Evolutionary conservation across 2,888 invertebrate species (phyloP).

Genomic region (Drosophila differens): DNA sequence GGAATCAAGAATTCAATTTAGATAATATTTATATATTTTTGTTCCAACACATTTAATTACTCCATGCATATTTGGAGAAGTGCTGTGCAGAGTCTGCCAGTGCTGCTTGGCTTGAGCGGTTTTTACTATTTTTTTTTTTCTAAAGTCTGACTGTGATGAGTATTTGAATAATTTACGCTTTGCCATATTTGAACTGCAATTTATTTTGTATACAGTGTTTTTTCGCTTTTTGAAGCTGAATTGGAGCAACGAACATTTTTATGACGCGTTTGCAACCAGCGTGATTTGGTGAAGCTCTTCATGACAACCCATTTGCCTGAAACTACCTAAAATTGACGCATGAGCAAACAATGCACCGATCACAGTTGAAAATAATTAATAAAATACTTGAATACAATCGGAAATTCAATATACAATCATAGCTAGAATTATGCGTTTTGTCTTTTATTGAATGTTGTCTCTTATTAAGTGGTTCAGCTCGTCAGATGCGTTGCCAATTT

Average conservation of each 20-base stretch:
- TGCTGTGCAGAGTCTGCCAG: not conserved
- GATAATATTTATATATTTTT: not conserved
- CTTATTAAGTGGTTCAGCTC: not conserved
- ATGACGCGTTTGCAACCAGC: slow-evolving; percentile 45
- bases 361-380: slow-evolving; percentile 21
- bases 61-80: not conserved
- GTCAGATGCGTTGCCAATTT: not conserved
- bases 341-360: slow-evolving; percentile 21
- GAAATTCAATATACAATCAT: not conserved
- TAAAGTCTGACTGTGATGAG: slow-evolving; percentile 28
- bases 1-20: not conserved
- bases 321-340: slow-evolving; percentile 49
- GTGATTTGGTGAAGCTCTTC: slow-evolving; percentile 5
- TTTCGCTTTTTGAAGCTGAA: slow-evolving; percentile 31
- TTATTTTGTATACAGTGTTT: slow-evolving; percentile 13
- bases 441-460: not conserved
- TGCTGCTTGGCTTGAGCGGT: not conserved
- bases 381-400: not conserved
- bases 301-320: slow-evolving; percentile 52
- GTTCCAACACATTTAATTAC: not conserved
- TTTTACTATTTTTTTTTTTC: not conserved
- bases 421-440: not conserved
- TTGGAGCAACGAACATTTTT: slow-evolving; percentile 52
- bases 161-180: slow-evolving; percentile 50
- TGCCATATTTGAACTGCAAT: slow-evolving; percentile 52